Evolutionary conservation across 2,797 vertebrate genomes (phyloP).

Genomic region (Paedocypris micromegethes): DNA sequence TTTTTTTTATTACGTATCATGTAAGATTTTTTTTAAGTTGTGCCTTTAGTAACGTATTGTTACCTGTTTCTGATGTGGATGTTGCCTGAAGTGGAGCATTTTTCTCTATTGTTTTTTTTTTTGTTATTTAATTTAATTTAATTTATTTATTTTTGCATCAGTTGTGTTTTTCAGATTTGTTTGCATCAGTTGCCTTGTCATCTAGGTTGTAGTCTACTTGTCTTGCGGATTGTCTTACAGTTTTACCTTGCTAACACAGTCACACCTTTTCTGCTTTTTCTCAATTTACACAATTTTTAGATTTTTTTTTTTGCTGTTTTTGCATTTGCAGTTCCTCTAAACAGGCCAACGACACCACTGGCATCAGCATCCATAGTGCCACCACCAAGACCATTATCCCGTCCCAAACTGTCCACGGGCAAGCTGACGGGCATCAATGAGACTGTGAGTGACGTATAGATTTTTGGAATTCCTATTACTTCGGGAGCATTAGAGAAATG

Average conservation of each 20-base stretch:
- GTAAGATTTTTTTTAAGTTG: too few relatives aligned
- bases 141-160: too few relatives aligned
- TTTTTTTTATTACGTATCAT: too few relatives aligned
- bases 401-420: slow-evolving; percentile 84
- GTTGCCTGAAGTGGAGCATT: too few relatives aligned
- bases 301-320: slow-evolving; percentile 20
- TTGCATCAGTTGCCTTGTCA: too few relatives aligned
- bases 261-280: slow-evolving; percentile 40
- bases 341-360: slow-evolving; percentile 84
- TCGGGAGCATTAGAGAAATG: not conserved
- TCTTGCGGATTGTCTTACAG: too few relatives aligned
- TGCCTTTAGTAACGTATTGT: too few relatives aligned
- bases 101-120: too few relatives aligned
- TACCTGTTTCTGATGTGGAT: too few relatives aligned
- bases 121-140: too few relatives aligned
- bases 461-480: not conserved
- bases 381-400: slow-evolving; percentile 88
- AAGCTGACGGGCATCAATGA: slow-evolving; percentile 95
- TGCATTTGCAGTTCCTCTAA: slow-evolving; percentile 46
- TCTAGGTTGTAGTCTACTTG: too few relatives aligned
- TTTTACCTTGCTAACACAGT: not conserved
- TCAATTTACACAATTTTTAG: slow-evolving; percentile 21
- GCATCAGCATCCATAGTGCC: slow-evolving; percentile 83
- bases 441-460: slow-evolving; percentile 74
- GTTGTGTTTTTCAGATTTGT: too few relatives aligned